phyloP scores from a whole-genome alignment of 2,113 vertebrate species.

The Megatriorchis doriae region DNA sequence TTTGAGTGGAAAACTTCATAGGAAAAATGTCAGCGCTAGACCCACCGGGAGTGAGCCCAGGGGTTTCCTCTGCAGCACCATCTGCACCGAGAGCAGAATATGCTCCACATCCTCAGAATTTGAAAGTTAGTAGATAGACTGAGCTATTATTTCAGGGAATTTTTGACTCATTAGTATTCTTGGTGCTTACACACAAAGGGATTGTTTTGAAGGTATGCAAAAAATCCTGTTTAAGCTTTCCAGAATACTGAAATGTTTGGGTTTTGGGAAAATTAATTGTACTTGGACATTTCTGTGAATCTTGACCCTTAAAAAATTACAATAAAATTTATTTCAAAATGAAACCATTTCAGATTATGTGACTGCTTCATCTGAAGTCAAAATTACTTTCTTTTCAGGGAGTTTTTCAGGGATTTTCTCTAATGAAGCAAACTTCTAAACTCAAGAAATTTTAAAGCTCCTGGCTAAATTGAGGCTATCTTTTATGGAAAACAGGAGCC shows the following conservation, averaged over 20 bases:
- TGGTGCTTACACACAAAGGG: background rate
- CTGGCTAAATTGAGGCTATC: background rate
- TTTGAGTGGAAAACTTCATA: background rate
- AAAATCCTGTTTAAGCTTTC: background rate
- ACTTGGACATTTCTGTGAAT: background rate
- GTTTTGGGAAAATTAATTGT: background rate
- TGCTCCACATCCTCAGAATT: rapidly evolving
- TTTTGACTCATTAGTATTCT: background rate
- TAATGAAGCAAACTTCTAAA: background rate
- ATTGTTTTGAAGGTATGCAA: background rate
- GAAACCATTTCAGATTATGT: background rate
- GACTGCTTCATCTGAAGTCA: background rate
- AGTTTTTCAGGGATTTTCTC: background rate
- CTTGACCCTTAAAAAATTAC: background rate
- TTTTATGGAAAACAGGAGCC: background rate
- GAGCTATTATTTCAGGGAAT: background rate
- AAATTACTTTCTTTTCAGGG: background rate
- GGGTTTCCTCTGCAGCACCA: background rate
- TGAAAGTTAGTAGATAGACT: background rate
- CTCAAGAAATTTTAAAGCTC: background rate
- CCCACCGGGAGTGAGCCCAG: rapidly evolving
- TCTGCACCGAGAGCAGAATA: background rate
- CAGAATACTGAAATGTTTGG: background rate
- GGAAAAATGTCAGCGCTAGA: background rate
- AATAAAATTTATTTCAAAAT: background rate